These are phyloP conservation scores for Acheta domesticus DNA, from an alignment of 2,888 invertebrate genomes.

Conservation along the genomic window DNA sequence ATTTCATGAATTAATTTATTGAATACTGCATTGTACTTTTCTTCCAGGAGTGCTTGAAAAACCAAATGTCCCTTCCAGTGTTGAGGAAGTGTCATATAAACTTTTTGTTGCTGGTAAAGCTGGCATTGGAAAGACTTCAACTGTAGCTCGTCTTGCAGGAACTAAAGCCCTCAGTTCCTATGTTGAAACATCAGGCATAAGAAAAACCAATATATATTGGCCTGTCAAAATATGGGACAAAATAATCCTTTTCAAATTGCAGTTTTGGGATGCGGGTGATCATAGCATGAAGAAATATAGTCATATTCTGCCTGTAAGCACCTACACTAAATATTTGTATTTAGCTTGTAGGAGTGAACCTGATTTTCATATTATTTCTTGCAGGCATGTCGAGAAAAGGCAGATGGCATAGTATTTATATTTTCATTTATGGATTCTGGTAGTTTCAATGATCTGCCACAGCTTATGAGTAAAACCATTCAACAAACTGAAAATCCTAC, in stretches of 20 bases:
- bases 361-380: constrained; percentile 36
- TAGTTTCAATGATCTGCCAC: constrained; percentile 54
- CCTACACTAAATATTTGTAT: not conserved
- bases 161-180: constrained; percentile 45
- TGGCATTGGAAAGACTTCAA: constrained; percentile 55
- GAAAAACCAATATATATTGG: constrained; percentile 55
- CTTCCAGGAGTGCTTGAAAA: constrained; percentile 52
- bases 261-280: constrained; percentile 59
- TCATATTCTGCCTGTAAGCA: constrained; percentile 54
- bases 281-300: constrained; percentile 54
- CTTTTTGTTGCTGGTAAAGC: constrained; percentile 54
- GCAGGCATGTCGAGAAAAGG: constrained; percentile 54
- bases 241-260: constrained; percentile 54
- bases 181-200: constrained; percentile 52
- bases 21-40: not conserved
- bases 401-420: constrained; percentile 53
- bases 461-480: constrained; percentile 50
- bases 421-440: constrained; percentile 54
- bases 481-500: constrained; percentile 51
- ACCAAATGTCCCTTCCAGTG: constrained; percentile 50
- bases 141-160: constrained; percentile 53
- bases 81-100: constrained; percentile 57
- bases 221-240: constrained; percentile 56
- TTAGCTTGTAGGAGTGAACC: not conserved
- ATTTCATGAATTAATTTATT: no score